Evolutionary conservation across 2,797 vertebrate species (phyloP).

Genomic region (Poeciliopsis turneri): DNA sequence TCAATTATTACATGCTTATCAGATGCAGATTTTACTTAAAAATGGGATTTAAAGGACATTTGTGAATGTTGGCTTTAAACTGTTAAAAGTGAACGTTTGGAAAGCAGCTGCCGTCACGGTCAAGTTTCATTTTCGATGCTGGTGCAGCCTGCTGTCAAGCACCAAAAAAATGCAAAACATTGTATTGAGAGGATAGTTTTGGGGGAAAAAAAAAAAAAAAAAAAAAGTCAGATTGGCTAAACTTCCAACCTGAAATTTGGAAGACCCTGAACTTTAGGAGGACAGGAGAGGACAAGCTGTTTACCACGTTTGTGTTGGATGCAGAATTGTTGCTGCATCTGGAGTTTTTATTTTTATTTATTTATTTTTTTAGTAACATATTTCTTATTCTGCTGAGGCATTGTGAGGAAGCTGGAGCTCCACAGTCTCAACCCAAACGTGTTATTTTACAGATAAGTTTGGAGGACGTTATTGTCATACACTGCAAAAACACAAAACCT

Average conservation of each 20-base stretch:
- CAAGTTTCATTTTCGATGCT: constrained; percentile 27
- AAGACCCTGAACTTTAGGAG: constrained; percentile 16
- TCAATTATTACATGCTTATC: constrained; percentile 35
- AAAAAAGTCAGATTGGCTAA: constrained; percentile 20
- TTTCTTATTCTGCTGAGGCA: background rate
- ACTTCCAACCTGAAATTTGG: constrained; percentile 6
- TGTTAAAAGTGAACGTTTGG: constrained; percentile 10
- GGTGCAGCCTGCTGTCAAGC: background rate
- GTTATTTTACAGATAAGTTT: background rate
- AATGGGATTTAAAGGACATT: constrained; percentile 29
- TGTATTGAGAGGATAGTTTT: constrained; percentile 27
- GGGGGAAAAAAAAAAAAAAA: background rate
- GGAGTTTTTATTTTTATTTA: background rate
- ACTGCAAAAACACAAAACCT: no score
- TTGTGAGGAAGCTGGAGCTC: background rate
- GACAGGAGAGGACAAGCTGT: constrained; percentile 18
- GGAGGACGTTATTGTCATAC: background rate
- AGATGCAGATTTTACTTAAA: constrained; percentile 14
- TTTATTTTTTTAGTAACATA: background rate
- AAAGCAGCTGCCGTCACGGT: constrained; percentile 17
- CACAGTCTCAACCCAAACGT: background rate
- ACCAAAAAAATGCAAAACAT: constrained; percentile 27
- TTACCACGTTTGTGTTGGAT: background rate
- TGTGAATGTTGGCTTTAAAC: constrained; percentile 7
- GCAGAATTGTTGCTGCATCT: background rate